A percentile compares a stretch with the other conserved stretches of the same genome.
Evolutionary conservation across 1,140 invertebrate species (phyloP).

Genomic region (Halesus radiatus): DNA sequence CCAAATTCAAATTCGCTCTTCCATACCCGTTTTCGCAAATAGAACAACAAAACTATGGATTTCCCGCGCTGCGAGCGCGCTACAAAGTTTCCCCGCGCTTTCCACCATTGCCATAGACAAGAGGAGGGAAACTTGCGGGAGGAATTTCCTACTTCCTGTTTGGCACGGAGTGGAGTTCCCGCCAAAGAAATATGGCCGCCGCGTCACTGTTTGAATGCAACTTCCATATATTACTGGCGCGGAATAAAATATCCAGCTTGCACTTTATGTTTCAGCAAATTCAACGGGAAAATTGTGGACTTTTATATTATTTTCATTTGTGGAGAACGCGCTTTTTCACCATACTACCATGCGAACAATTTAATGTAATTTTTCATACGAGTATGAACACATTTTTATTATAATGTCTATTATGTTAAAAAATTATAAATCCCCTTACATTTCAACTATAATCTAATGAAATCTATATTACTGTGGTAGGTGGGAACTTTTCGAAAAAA

Average conservation of each 20-base stretch:
- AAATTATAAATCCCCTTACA: too few species aligned
- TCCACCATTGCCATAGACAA: neutral
- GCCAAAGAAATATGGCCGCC: slow-evolving; percentile 53
- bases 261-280: slow-evolving; percentile 41
- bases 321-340: neutral
- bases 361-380: too few species aligned
- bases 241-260: slow-evolving; percentile 40
- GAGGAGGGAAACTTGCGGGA: slow-evolving; percentile 31
- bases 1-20: slow-evolving; percentile 48
- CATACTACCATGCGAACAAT: too few species aligned
- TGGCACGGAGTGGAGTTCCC: slow-evolving; percentile 49
- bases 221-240: slow-evolving; percentile 49
- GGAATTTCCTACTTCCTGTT: slow-evolving; percentile 51
- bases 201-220: slow-evolving; percentile 54
- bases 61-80: slow-evolving; percentile 26
- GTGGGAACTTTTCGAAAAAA: too few species aligned
- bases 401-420: too few species aligned
- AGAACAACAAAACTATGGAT: slow-evolving; percentile 38
- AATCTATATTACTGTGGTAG: too few species aligned
- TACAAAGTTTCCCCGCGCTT: slow-evolving; percentile 14
- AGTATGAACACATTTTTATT: too few species aligned
- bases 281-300: slow-evolving; percentile 26
- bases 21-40: slow-evolving; percentile 40
- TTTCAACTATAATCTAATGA: too few species aligned
- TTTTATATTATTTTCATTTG: slow-evolving; percentile 9